These are phyloP conservation scores for Fragum sueziense DNA, from an alignment of 2,888 invertebrate genomes.

Conservation along the genomic window DNA sequence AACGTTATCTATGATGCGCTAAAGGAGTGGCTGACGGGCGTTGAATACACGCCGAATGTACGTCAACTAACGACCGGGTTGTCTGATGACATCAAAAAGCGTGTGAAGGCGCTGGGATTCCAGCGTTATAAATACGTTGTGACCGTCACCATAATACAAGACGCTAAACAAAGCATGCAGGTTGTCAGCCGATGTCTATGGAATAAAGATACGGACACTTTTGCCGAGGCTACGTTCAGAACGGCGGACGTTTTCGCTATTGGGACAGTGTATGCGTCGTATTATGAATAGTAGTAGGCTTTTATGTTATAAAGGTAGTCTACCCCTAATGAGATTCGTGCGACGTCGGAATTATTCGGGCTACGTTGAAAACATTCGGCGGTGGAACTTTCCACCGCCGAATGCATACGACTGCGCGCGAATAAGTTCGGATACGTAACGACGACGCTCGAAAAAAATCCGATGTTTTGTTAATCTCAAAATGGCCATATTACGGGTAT, in stretches of 20 bases:
- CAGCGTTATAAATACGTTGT: slow-evolving; percentile 78
- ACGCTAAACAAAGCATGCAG: slow-evolving; percentile 74
- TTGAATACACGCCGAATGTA: slow-evolving; percentile 73
- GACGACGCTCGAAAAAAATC: no score
- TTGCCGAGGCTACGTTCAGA: slow-evolving; percentile 72
- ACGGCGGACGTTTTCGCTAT: slow-evolving; percentile 74
- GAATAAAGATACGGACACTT: slow-evolving; percentile 77
- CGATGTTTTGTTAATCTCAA: no score
- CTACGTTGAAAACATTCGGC: no score
- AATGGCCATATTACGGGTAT: no score
- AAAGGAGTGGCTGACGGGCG: slow-evolving; percentile 75
- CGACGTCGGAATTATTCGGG: no score
- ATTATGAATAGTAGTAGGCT: slow-evolving; percentile 76
- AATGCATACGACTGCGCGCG: no score
- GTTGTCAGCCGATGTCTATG: slow-evolving; percentile 76
- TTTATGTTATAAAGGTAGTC: no score
- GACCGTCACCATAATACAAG: slow-evolving; percentile 76
- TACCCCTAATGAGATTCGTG: no score
- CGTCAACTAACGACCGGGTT: slow-evolving; percentile 71
- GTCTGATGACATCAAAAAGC: slow-evolving; percentile 76
- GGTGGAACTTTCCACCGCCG: no score
- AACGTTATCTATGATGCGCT: slow-evolving; percentile 68
- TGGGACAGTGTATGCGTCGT: slow-evolving; percentile 75
- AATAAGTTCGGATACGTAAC: no score
- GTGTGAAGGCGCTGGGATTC: slow-evolving; percentile 75